These are phyloP conservation scores for Vultur gryphus DNA, from an alignment of 2,797 vertebrate genomes.

Conservation along the genomic window DNA sequence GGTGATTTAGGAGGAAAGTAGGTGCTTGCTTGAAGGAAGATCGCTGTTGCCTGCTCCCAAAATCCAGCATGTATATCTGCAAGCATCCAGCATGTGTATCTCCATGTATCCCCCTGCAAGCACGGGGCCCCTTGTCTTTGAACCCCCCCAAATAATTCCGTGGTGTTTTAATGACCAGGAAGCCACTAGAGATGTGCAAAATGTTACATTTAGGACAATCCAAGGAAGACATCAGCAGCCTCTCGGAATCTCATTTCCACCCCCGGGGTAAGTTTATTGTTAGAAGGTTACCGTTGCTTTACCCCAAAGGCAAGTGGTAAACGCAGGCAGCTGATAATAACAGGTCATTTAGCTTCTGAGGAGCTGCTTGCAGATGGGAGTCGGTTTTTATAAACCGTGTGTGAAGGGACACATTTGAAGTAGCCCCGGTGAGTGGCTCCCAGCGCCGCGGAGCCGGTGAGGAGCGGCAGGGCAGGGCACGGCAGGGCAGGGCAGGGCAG, in stretches of 20 bases:
- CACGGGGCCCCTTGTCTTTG: not conserved
- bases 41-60: not conserved
- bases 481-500: too few relatives aligned
- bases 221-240: not conserved
- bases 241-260: not conserved
- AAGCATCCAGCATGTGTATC: not conserved
- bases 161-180: not conserved
- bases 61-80: not conserved
- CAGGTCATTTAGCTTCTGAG: not conserved
- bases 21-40: not conserved
- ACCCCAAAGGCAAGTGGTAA: not conserved
- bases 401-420: not conserved
- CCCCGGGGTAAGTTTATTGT: not conserved
- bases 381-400: not conserved
- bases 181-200: not conserved
- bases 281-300: not conserved
- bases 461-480: not conserved
- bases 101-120: not conserved
- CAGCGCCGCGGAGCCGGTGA: not conserved
- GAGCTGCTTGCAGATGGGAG: not conserved
- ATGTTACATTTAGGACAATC: not conserved
- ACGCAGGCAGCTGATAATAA: not conserved
- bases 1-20: not conserved
- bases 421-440: not conserved
- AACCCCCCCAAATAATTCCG: not conserved